Base-by-base conservation (phyloP, 2,888 invertebrate genomes). In the Dicycla oo region DNA sequence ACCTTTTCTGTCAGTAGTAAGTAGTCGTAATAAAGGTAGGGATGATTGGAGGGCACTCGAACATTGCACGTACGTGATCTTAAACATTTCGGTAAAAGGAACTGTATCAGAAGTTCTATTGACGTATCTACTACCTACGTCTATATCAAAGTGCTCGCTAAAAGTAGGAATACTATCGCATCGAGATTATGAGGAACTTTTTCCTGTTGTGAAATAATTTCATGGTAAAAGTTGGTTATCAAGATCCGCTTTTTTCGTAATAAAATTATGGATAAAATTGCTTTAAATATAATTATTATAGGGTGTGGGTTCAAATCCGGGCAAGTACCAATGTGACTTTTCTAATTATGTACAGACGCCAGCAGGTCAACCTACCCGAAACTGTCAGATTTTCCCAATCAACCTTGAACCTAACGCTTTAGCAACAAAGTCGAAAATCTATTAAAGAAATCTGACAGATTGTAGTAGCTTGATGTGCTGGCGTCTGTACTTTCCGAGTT, bases 21-120 rank as follows among this genome's bases (percentile, higher is more conserved):
- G 64, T 71, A 78, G 54, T 47, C 13, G 74, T 62, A 80, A 75
- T 74, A 77, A 54, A 77, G 62, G 68, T 80, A 63, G 62, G 75
- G 26, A 51, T 80, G 75, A 77, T 80, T 77, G 75, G 47, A 77
- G 68, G 80, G 47, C 53, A 49, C 47, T 78, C 64, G 34, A 73
- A 53, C 57, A 68, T 68, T 80, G 62, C 63, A 20, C 61, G 80
- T 68, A 74, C 75, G 75, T 76, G 75, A 73, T 78, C 79, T 53
- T 74, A 57, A 69, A 47, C 57, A 74, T 73, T 54, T 73, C 54
- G 62, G 40, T 65, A 80, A 54, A 68, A 49, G 62, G 40, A 73
- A 75, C 54, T 26, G 43, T 64, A 38, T 11, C n/a, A 43, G 53
- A 78, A 38, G 23, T 53, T 47, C 20, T 78, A 49, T 58, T 78